These are phyloP conservation scores for Ylistrum balloti DNA, from an alignment of 1,140 invertebrate species.

Conservation along the genomic window DNA sequence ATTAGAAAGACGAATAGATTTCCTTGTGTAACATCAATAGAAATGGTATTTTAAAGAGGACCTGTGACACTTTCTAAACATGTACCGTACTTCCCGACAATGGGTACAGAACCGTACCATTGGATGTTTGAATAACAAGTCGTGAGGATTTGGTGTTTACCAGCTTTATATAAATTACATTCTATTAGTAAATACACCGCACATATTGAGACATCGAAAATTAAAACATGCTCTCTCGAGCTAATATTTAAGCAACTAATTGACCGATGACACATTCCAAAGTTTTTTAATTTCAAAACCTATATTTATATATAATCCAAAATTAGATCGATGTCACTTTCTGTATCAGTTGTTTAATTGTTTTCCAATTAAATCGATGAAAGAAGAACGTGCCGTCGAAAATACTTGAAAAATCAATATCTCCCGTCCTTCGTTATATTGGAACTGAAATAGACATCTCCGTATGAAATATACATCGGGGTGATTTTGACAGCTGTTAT, in stretches of 20 bases:
- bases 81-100: neutral
- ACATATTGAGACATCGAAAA: neutral
- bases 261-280: constrained; percentile 25
- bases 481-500: neutral
- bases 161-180: neutral
- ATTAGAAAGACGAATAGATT: neutral
- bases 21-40: constrained; percentile 18
- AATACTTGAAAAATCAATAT: constrained; percentile 30
- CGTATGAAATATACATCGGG: neutral
- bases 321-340: neutral
- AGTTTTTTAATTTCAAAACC: neutral
- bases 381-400: neutral
- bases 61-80: constrained; percentile 33
- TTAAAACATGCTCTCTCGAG: constrained; percentile 26
- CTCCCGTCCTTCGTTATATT: neutral
- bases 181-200: constrained; percentile 18
- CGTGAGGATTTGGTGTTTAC: neutral
- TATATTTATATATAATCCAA: neutral
- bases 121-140: neutral
- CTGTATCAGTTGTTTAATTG: constrained; percentile 18
- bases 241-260: constrained; percentile 7
- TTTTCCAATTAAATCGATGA: constrained; percentile 29
- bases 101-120: neutral
- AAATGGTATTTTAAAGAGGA: neutral
- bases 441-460: constrained; percentile 17